Evolutionary conservation across 2,113 vertebrate species (phyloP), one percentile per base, ranked within the genome.

Genomic region (Dendropsophus ebraccatus): DNA sequence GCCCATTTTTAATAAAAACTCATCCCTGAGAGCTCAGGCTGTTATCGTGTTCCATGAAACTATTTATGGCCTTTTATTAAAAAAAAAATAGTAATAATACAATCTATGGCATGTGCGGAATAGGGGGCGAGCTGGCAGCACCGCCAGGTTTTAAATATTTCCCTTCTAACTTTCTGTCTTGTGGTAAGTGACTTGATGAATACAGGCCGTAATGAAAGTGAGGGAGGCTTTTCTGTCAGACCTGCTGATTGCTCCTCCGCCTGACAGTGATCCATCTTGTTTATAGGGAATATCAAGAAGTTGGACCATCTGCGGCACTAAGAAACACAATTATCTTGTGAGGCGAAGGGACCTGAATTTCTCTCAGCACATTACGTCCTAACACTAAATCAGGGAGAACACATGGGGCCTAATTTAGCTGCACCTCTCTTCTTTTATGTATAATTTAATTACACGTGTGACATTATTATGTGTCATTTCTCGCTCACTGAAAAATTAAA

Each of bases 181-280:
- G 37, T 16, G 23, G 19, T 87, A 87, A 87, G 85, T 81, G 85
- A 77, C 85, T 45, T 60, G 69, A 81, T 79, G 77, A 49, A 81
- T 78, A 70, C 76, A 73, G 85, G 41, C 49, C 25, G 56, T 81
- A 87, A 73, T 70, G 79, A 87, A 86, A 79, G 50, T 6, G 72
- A 73, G 67, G 85, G 67, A 56, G 62, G 35, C 70, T 81, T 50
- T 35, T 58, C 19, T 81, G 67, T 80, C 78, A 80, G 65, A 12
- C 25, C 84, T 25, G 67, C 85, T 87, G 85, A 87, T 87, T 87
- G 78, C 85, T 81, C 85, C 69, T 74, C 60, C 67, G 52, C 49
- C 28, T 81, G 85, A 87, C 85, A 87, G 85, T 87, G 85, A 87
- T 87, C 85, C 85, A 87, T 87, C 85, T 87, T 87, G 85, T 87